A percentile compares a stretch with the other conserved stretches of the same genome.
Evolutionary conservation across 2,888 invertebrate species (phyloP).

Genomic region (Margaritifera margaritifera): DNA sequence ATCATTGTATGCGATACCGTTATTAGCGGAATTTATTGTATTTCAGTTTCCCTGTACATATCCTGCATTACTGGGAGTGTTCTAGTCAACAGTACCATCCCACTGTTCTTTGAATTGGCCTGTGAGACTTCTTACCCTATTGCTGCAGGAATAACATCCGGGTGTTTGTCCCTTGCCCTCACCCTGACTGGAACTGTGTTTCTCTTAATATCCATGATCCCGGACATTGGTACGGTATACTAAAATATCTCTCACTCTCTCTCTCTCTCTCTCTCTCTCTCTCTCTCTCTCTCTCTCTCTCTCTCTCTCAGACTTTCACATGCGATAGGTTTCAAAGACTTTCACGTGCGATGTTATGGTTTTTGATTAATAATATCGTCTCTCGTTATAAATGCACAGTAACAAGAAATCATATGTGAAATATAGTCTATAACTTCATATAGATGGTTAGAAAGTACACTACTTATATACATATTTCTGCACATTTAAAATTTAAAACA

Average conservation of each 20-base stretch:
- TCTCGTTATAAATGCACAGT: too few relatives aligned
- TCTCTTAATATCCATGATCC: slow-evolving; percentile 34
- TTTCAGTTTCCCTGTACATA: slow-evolving; percentile 42
- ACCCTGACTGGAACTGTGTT: slow-evolving; percentile 44
- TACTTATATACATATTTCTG: too few relatives aligned
- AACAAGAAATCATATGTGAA: too few relatives aligned
- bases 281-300: too few relatives aligned
- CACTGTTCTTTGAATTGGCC: slow-evolving; percentile 54
- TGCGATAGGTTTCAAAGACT: background rate
- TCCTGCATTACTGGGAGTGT: slow-evolving; percentile 35
- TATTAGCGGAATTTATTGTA: background rate
- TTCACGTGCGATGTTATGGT: background rate
- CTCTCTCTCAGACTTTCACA: background rate
- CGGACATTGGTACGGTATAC: slow-evolving; percentile 31
- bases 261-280: too few relatives aligned
- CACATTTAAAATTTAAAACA: too few relatives aligned
- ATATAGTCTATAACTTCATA: too few relatives aligned
- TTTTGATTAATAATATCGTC: too few relatives aligned
- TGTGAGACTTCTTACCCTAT: slow-evolving; percentile 57
- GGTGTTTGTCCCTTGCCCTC: slow-evolving; percentile 39
- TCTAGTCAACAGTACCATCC: slow-evolving; percentile 40
- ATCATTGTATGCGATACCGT: too few relatives aligned
- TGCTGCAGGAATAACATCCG: slow-evolving; percentile 52
- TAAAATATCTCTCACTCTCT: too few relatives aligned
- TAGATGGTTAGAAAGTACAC: too few relatives aligned